Evolutionary conservation across 2,888 invertebrate genomes (phyloP).

Genomic region (Lagria hirta): DNA sequence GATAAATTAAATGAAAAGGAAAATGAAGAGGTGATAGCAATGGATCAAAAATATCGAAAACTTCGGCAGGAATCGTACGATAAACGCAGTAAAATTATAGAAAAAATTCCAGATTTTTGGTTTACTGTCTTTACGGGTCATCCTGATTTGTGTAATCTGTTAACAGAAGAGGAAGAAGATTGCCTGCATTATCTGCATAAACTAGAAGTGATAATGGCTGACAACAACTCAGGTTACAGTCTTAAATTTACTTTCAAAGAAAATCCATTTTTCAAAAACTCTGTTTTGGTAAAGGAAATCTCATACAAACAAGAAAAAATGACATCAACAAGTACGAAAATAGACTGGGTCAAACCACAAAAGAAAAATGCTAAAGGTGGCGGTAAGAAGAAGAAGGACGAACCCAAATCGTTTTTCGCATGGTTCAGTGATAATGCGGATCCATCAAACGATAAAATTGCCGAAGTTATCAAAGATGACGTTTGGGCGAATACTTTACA

Average conservation of each 20-base stretch:
- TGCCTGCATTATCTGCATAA: constrained; percentile 70
- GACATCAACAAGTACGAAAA: constrained; percentile 71
- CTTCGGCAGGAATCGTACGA: constrained; percentile 76
- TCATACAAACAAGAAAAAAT: constrained; percentile 28
- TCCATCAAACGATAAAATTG: constrained; percentile 82
- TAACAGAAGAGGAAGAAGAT: constrained; percentile 83
- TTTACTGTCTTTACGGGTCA: constrained; percentile 72
- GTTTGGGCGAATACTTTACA: constrained; percentile 84
- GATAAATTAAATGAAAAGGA: constrained; percentile 81
- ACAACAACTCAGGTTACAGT: constrained; percentile 82
- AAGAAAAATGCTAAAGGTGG: constrained; percentile 52
- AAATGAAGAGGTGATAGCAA: constrained; percentile 78
- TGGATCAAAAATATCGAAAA: constrained; percentile 82
- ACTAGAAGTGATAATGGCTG: constrained; percentile 82
- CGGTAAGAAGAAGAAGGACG: constrained; percentile 62
- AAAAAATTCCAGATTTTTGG: constrained; percentile 82
- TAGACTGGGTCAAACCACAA: constrained; percentile 74
- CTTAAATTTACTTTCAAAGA: constrained; percentile 76
- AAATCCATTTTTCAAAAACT: constrained; percentile 82
- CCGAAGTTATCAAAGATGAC: constrained; percentile 84
- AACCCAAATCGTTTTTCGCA: constrained; percentile 73
- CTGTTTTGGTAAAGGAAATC: constrained; percentile 71
- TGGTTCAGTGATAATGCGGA: constrained; percentile 83
- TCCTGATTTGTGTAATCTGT: constrained; percentile 77
- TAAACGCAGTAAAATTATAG: constrained; percentile 73